A percentile compares a stretch with the other conserved stretches of the same genome.
phyloP scores from a whole-genome alignment of 2,888 invertebrate species.

The Clivina fossor region DNA sequence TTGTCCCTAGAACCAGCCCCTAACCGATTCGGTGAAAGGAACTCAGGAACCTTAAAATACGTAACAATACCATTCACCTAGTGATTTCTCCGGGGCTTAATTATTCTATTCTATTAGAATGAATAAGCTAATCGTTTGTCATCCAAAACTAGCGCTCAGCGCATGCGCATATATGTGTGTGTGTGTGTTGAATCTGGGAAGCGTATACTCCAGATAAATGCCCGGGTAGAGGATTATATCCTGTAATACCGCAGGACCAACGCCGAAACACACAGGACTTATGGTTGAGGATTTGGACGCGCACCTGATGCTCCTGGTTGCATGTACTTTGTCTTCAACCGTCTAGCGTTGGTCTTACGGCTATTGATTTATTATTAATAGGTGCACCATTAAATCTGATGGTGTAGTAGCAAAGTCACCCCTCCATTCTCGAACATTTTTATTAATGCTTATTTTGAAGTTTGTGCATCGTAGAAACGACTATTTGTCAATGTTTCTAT shows the following conservation, averaged over 20 bases:
- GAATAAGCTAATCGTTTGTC: conserved; percentile 35
- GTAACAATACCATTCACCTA: too few species aligned
- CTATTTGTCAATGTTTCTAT: conserved; percentile 25
- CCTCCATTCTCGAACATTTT: conserved; percentile 14
- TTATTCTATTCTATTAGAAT: conserved; percentile 30
- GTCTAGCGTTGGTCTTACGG: not conserved
- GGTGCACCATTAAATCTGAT: conserved; percentile 48
- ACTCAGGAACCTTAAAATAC: too few species aligned
- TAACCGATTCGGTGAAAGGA: too few species aligned
- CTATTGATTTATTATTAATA: conserved; percentile 52
- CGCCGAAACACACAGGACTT: conserved; percentile 26
- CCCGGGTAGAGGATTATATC: conserved; percentile 29
- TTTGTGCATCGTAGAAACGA: conserved; percentile 20
- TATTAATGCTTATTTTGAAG: conserved; percentile 30
- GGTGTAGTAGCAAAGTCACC: conserved; percentile 21
- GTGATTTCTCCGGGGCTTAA: conserved; percentile 30
- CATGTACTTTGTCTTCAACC: conserved; percentile 27
- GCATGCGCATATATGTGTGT: too few species aligned
- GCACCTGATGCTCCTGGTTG: conserved; percentile 31
- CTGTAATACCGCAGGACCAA: conserved; percentile 24
- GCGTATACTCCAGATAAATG: conserved; percentile 30
- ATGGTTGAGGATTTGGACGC: conserved; percentile 24
- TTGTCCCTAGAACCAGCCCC: too few species aligned
- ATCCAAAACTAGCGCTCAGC: conserved; percentile 11
- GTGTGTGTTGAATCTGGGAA: too few species aligned